phyloP scores from a whole-genome alignment of 2,113 vertebrate species.

The Cyprinodon variegatus region DNA sequence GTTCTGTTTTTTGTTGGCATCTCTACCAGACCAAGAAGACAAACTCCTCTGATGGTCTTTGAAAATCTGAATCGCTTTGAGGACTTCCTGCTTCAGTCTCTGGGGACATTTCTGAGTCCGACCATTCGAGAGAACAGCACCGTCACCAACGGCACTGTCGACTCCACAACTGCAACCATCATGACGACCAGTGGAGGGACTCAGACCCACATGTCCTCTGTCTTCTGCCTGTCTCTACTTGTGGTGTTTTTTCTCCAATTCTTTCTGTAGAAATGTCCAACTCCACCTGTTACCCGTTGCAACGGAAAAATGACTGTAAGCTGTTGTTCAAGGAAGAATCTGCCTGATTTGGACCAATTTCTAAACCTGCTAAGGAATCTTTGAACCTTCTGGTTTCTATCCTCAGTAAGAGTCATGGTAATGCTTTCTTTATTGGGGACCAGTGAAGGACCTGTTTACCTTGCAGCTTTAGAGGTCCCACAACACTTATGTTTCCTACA shows the following conservation, averaged over 20 bases:
- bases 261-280: neutral
- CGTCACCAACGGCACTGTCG: neutral
- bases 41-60: neutral
- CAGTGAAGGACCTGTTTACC: too few relatives aligned
- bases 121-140: neutral
- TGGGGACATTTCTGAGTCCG: slow-evolving; percentile 48
- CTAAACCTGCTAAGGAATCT: too few relatives aligned
- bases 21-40: neutral
- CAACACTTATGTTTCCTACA: too few relatives aligned
- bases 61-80: neutral
- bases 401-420: too few relatives aligned
- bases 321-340: too few relatives aligned
- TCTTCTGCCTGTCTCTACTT: neutral
- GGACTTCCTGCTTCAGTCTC: fast-evolving
- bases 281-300: slow-evolving; percentile 19
- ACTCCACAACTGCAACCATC: fast-evolving
- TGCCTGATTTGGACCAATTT: too few relatives aligned
- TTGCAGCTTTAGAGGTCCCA: too few relatives aligned
- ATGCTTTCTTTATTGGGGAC: neutral
- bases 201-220: too few relatives aligned
- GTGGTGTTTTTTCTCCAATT: neutral
- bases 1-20: slow-evolving; percentile 23
- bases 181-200: neutral
- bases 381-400: neutral
- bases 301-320: slow-evolving; percentile 26